Conservation (phyloP, 2,797 vertebrate species). For the Salarias fasciatus region DNA sequence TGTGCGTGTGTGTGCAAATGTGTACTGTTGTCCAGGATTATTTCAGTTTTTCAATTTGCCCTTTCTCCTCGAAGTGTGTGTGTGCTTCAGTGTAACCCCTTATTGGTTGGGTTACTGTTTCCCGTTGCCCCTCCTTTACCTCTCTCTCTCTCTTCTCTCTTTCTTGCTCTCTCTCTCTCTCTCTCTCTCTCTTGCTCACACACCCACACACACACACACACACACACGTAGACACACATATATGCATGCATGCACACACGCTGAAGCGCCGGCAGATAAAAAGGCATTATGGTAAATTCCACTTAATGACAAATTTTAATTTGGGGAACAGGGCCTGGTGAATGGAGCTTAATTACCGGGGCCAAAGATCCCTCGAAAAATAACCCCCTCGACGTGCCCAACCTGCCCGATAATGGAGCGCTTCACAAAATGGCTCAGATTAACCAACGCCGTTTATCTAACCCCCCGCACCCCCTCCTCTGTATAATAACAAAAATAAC, state of each 20-base stretch:
- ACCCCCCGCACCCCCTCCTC: conserved; percentile 77
- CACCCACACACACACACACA: conserved; percentile 83
- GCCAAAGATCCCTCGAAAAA: conserved; percentile 80
- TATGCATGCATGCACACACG: conserved; percentile 83
- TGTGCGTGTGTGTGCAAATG: conserved; percentile 45
- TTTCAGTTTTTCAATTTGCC: conserved; percentile 98
- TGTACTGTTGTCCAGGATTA: conserved; percentile 91
- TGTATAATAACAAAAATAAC: conserved; percentile 87
- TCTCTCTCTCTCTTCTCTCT: conserved; percentile 55
- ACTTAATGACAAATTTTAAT: conserved; percentile 99
- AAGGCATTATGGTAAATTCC: conserved; percentile 99
- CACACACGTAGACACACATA: conserved; percentile 81
- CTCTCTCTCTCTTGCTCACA: conserved; percentile 49
- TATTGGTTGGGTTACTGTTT: conserved; percentile 84
- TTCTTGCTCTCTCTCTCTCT: conserved; percentile 69
- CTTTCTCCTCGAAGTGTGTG: conserved; percentile 43
- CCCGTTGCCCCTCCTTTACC: conserved; percentile 72
- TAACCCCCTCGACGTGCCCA: conserved; percentile 76
- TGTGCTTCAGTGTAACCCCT: conserved; percentile 77
- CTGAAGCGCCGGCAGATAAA: conserved; percentile 98
- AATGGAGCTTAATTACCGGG: conserved; percentile 86
- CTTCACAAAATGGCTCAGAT: conserved; percentile 74
- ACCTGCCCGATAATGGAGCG: conserved; percentile 77
- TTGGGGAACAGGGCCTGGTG: conserved; percentile 95
- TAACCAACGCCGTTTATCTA: conserved; percentile 73